Evolutionary conservation across 2,113 vertebrate genomes (phyloP).

Genomic region (Xyliphius kryptos): DNA sequence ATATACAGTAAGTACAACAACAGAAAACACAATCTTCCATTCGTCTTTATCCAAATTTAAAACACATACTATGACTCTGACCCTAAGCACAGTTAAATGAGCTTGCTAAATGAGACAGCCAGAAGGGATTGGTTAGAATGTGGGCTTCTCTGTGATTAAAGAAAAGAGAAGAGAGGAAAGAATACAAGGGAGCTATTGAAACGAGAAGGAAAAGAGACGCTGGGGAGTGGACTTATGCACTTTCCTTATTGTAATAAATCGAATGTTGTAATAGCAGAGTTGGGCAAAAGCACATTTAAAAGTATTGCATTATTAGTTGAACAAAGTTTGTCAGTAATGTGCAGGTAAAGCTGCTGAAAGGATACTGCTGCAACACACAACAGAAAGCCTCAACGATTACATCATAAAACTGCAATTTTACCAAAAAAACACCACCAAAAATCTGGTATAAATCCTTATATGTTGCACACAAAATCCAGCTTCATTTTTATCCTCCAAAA

Average conservation of each 20-base stretch:
- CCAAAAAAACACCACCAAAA: no score
- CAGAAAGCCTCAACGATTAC: no score
- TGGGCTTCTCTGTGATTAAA: constrained; percentile 27
- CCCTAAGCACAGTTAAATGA: constrained; percentile 5
- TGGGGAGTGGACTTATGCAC: constrained; percentile 19
- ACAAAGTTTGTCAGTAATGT: no score
- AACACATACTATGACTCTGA: constrained; percentile 3
- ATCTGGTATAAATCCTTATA: no score
- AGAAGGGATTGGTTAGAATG: constrained; percentile 19
- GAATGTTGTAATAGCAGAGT: constrained; percentile 30
- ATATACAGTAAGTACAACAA: no score
- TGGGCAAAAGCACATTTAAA: constrained; percentile 18
- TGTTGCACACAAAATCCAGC: no score
- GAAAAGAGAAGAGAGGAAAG: constrained; percentile 5
- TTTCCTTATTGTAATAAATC: constrained; percentile 38
- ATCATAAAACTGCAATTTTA: no score
- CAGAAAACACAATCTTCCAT: no score
- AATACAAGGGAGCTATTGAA: constrained; percentile 17
- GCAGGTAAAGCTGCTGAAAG: no score
- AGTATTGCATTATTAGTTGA: not conserved
- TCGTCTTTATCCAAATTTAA: not conserved
- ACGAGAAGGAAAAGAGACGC: constrained; percentile 30
- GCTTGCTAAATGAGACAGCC: constrained; percentile 24
- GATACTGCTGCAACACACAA: no score
- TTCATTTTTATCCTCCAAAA: no score